Evolutionary conservation across 2,113 vertebrate species (phyloP).

Genomic region (Zosterops hypoxanthus): DNA sequence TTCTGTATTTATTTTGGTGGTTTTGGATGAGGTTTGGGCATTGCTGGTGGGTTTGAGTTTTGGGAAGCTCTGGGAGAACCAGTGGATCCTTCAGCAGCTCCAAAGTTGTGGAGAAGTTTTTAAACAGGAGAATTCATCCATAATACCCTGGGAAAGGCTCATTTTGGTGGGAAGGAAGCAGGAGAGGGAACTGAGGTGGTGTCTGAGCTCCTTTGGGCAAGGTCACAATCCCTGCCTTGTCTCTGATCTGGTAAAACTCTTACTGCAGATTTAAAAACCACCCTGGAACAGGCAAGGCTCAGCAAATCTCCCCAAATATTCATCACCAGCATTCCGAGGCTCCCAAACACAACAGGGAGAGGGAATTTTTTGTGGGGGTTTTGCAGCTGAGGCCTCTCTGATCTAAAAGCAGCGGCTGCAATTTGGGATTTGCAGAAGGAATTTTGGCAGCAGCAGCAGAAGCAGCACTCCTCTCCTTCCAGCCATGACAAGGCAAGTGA

Average conservation of each 20-base stretch:
- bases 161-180: neutral
- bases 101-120: neutral
- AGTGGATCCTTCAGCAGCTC: neutral
- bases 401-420: conserved; percentile 28
- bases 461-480: neutral
- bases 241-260: neutral
- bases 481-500: neutral
- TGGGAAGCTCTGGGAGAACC: neutral
- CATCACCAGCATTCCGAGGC: neutral
- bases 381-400: neutral
- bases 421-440: neutral
- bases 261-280: neutral
- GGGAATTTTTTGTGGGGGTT: neutral
- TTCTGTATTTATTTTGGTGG: neutral
- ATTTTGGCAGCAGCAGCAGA: conserved; percentile 28
- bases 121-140: neutral
- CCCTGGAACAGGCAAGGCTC: neutral
- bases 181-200: neutral
- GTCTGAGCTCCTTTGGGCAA: neutral
- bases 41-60: neutral
- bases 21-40: neutral
- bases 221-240: neutral
- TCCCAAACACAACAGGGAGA: neutral
- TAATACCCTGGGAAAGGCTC: accelerated
- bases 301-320: conserved; percentile 8